Evolutionary conservation across 1,140 invertebrate genomes (phyloP).

Genomic region (Ptiloglossa arizonensis): DNA sequence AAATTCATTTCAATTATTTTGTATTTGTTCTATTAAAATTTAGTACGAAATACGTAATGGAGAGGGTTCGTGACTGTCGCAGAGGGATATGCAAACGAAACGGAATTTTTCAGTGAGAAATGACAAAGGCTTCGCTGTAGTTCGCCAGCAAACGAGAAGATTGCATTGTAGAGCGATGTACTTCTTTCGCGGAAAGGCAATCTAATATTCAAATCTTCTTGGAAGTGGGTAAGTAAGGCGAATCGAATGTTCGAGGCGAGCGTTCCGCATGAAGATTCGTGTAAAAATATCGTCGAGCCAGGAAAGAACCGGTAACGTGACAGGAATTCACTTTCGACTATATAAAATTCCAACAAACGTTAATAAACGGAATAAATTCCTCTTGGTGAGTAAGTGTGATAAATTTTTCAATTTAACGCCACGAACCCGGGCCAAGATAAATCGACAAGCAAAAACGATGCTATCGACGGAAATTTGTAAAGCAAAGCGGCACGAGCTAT

Average conservation of each 20-base stretch:
- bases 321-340: not conserved
- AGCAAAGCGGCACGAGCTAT: too few relatives aligned
- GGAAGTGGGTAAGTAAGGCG: slow-evolving; percentile 27
- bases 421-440: too few relatives aligned
- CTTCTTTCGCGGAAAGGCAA: slow-evolving; percentile 53
- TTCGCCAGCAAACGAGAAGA: not conserved
- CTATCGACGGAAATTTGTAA: not conserved
- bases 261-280: slow-evolving; percentile 5
- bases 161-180: slow-evolving; percentile 39
- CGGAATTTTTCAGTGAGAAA: not conserved
- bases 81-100: not conserved
- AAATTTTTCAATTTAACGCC: too few relatives aligned
- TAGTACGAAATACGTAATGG: too few relatives aligned
- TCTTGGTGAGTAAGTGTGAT: too few relatives aligned
- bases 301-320: not conserved
- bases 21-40: too few relatives aligned
- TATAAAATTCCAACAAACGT: too few relatives aligned
- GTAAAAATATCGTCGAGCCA: not conserved
- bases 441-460: too few relatives aligned
- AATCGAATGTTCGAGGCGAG: slow-evolving; percentile 38
- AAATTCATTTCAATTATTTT: too few relatives aligned
- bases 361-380: too few relatives aligned
- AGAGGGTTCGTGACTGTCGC: too few relatives aligned
- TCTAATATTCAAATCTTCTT: slow-evolving; percentile 59
- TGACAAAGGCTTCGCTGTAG: not conserved